Conservation (phyloP, 2,888 invertebrate genomes). For the Eumacrocentrus americanus region DNA sequence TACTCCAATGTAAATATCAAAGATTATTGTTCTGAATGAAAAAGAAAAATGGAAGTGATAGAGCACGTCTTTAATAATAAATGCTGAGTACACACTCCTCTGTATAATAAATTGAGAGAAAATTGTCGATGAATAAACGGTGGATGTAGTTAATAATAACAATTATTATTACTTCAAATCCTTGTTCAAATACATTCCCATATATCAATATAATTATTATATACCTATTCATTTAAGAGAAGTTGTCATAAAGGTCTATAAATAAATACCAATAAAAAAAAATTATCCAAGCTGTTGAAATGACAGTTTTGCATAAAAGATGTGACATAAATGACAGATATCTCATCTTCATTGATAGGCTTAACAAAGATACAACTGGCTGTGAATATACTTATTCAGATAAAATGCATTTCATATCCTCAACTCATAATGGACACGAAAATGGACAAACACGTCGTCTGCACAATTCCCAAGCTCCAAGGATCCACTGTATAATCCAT, state of each 20-base stretch:
- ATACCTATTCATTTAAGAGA: no score
- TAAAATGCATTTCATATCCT: constrained; percentile 6
- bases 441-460: constrained; percentile 12
- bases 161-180: constrained; percentile 8
- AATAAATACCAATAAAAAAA: no score
- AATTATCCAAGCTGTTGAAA: no score
- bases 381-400: not conserved
- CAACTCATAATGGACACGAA: not conserved
- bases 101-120: constrained; percentile 5
- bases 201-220: no score
- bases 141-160: constrained; percentile 42
- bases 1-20: constrained; percentile 10
- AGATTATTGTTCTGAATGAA: not conserved
- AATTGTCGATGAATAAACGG: constrained; percentile 36
- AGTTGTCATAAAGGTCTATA: no score
- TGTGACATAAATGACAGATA: no score
- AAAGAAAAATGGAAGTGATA: constrained; percentile 8
- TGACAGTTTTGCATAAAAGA: no score
- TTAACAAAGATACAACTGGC: no score
- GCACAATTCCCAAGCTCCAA: constrained; percentile 15
- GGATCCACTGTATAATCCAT: constrained; percentile 24
- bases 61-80: constrained; percentile 6
- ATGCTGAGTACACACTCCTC: not conserved
- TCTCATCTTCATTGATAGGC: no score
- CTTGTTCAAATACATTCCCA: no score